phyloP scores from a whole-genome alignment of 1,140 invertebrate species.

The Anoplolepis gracilipes region DNA sequence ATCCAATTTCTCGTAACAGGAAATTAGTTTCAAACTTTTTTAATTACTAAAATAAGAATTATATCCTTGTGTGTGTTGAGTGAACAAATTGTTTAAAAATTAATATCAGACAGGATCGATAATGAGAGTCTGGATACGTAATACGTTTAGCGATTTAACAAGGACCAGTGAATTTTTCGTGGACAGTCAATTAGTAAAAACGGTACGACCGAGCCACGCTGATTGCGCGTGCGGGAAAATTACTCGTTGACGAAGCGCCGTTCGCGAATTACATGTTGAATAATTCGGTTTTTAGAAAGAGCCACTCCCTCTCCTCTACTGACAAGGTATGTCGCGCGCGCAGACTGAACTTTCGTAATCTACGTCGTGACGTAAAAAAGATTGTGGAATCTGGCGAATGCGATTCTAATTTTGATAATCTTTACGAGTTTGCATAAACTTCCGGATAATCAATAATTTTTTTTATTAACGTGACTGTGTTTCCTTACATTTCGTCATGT shows the following conservation, averaged over 20 bases:
- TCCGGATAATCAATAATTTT: neutral
- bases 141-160: slow-evolving; percentile 51
- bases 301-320: neutral
- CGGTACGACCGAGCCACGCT: slow-evolving; percentile 21
- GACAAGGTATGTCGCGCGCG: slow-evolving; percentile 20
- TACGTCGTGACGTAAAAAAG: slow-evolving; percentile 8
- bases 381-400: neutral
- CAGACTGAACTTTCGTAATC: slow-evolving; percentile 45
- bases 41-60: slow-evolving; percentile 1
- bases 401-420: slow-evolving; percentile 46
- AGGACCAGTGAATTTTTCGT: slow-evolving; percentile 38
- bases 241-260: slow-evolving; percentile 54
- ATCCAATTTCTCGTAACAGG: neutral
- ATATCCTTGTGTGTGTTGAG: neutral
- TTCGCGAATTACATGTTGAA: slow-evolving; percentile 53
- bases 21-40: neutral
- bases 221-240: slow-evolving; percentile 46
- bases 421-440: neutral
- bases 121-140: slow-evolving; percentile 22
- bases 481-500: neutral
- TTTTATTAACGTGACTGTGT: neutral
- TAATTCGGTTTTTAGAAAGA: slow-evolving; percentile 57
- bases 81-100: slow-evolving; percentile 13
- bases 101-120: slow-evolving; percentile 29
- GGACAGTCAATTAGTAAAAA: slow-evolving; percentile 54